Evolutionary conservation across 1,140 invertebrate genomes (phyloP), one percentile per base, ranked within the genome.

Genomic region (Anthonomus grandis): DNA sequence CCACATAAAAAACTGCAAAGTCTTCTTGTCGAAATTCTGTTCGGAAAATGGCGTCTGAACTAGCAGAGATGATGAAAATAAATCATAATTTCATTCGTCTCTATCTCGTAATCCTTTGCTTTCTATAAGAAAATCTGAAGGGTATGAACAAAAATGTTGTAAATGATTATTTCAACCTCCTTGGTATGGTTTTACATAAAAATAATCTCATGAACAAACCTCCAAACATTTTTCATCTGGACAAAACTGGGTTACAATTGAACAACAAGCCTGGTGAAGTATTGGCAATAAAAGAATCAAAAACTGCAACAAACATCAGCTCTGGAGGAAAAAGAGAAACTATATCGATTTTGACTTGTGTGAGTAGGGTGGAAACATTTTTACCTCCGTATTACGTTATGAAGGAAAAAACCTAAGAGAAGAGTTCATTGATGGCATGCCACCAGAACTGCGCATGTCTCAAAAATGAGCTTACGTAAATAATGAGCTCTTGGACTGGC

Each of bases 261-360:
- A 74, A 70, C 45, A 73, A 64, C 47, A 63, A 64, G 59, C 56
- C 64, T 25, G 65, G 67, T 19, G 64, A 68, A 61, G 68, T 74
- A n/a, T 24, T 76, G 41, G 72, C 72, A 10, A 68, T 24, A 2
- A 77, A 74, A 69, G 67, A 69, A n/a, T n/a, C 56, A 34, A 71
- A 65, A 67, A 50, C 18, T 39, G 71, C 75, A 5, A 24, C 50
- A n/a, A 31, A 18, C 34, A 10, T 55, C 12, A 67, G 63, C 13
- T 47, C 63, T 19, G 27, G 27, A n/a, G 27, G n/a, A 31, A 31
- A 31, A 31, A n/a, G n/a, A 31, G 6, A 31, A n/a, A 31, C 27
- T 8, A 31, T 31, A 8, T 8, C 27, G 6, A 45, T 68, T 19
- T 55, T 59, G 13, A 54, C 41, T 47, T 61, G 58, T 38, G n/a